Conservation (phyloP, 23 tunicate genomes). For the Oikopleura vanhoeffeni region DNA sequence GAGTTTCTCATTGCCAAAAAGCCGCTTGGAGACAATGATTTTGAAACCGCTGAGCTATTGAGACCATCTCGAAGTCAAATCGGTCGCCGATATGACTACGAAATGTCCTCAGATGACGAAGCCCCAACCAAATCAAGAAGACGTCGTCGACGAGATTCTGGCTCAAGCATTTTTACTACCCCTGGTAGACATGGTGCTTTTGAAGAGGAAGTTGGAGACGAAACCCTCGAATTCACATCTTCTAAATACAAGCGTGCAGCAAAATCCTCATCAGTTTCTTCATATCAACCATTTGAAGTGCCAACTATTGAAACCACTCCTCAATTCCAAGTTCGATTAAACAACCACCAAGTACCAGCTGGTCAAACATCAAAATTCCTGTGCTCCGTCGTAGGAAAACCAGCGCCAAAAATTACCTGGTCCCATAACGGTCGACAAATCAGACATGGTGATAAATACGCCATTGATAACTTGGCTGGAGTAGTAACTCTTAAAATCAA, state of each 20-base stretch:
- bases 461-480: slow-evolving; percentile 24
- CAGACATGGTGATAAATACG: slow-evolving; percentile 49
- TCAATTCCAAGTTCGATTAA: slow-evolving; percentile 60
- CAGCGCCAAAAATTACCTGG: slow-evolving; percentile 86
- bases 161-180: neutral
- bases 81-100: neutral
- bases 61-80: neutral
- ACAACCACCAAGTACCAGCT: slow-evolving; percentile 59
- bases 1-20: slow-evolving; percentile 25
- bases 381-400: slow-evolving; percentile 60
- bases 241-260: neutral
- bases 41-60: neutral
- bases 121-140: neutral
- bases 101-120: neutral
- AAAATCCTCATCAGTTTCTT: too few species aligned
- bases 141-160: neutral
- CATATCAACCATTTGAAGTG: slow-evolving; percentile 11
- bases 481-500: slow-evolving; percentile 28
- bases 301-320: slow-evolving; percentile 67
- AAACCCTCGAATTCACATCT: slow-evolving; percentile 3
- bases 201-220: neutral
- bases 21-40: slow-evolving; percentile 18
- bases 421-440: slow-evolving; percentile 54
- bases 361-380: slow-evolving; percentile 79
- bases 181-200: slow-evolving; percentile 13